Evolutionary conservation across 2,113 vertebrate genomes (phyloP), one percentile per base, ranked within the genome.

Genomic region (Sorex araneus): DNA sequence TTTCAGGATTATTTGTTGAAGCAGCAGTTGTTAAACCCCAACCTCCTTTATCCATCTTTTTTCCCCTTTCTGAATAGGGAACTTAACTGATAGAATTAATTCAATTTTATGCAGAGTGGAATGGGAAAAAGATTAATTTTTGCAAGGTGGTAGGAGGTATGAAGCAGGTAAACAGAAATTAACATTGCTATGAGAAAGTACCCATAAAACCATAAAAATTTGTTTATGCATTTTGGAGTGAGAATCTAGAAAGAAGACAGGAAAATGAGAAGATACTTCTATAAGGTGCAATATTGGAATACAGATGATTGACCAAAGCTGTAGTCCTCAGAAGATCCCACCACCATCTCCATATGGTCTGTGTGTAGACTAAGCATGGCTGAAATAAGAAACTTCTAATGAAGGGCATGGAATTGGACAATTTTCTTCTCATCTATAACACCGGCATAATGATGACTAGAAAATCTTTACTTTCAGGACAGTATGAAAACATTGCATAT

Each of bases 371-470:
- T 40, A 32, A 81, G 27, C 12, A 50, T 5, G 18, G n/a, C 75
- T 45, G 74, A 7, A 77, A 16, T 21, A 76, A 80, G 36, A 30
- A 6, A 34, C 18, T 45, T 87, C n/a, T 63, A 87, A 23, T 60
- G 36, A 15, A 63, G 54, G 18, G 2, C 5, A 32, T 10, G 63
- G 23, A 13, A 84, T 6, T 36, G 32, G 23, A 50, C 47, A 70
- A 75, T 64, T 66, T 81, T 12, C 16, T 91, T 94, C 30, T 75
- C 64, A 78, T 67, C 18, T 79, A 32, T 82, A 47, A 90, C 63
- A 19, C 36, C 45, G 28, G 76, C n/a, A 80, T n/a, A 21, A 43
- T 45, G 40, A 71, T 70, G 57, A 87, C 9, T n/a, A 34, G 13
- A 89, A 2, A 82, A 50, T 16, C 11, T 47, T 69, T 73, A 1